A percentile compares a stretch with the other conserved stretches of the same genome.
phyloP scores from a whole-genome alignment of 2,888 invertebrate species.

The Holacanthella duospinosa region DNA sequence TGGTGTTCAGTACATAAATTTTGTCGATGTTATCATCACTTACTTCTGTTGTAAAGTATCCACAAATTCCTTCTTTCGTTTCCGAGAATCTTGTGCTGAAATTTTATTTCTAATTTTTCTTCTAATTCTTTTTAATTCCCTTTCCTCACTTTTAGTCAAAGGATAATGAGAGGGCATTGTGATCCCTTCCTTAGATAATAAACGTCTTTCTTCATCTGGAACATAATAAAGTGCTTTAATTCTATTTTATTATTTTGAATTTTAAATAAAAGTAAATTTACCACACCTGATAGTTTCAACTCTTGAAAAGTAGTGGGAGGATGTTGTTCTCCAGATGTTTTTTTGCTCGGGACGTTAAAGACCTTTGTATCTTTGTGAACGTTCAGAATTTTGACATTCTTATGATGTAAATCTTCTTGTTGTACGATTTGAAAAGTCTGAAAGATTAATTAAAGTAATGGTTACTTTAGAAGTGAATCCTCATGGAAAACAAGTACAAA shows the following conservation, averaged over 20 bases:
- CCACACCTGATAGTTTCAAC: slow-evolving; percentile 9
- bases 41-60: slow-evolving; percentile 70
- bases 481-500: no score
- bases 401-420: slow-evolving; percentile 14
- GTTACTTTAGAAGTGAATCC: neutral
- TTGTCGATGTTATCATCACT: no score
- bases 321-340: neutral
- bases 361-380: neutral
- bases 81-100: slow-evolving; percentile 87
- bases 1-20: neutral
- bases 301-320: slow-evolving; percentile 21
- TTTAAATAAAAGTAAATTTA: no score
- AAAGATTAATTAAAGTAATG: neutral
- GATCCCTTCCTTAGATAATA: slow-evolving; percentile 74
- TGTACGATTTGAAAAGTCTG: slow-evolving; percentile 23
- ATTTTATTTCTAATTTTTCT: slow-evolving; percentile 92
- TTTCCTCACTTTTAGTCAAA: slow-evolving; percentile 83
- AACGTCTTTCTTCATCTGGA: slow-evolving; percentile 67
- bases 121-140: slow-evolving; percentile 78
- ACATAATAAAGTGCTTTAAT: neutral
- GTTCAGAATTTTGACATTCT: neutral
- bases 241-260: no score
- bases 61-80: slow-evolving; percentile 88
- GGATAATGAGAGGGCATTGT: slow-evolving; percentile 76
- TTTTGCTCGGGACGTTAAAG: neutral